A percentile compares a stretch with the other conserved stretches of the same genome.
These are phyloP conservation scores for Drosophila guanche DNA, from an alignment of 1,140 invertebrate species.

Conservation along the genomic window DNA sequence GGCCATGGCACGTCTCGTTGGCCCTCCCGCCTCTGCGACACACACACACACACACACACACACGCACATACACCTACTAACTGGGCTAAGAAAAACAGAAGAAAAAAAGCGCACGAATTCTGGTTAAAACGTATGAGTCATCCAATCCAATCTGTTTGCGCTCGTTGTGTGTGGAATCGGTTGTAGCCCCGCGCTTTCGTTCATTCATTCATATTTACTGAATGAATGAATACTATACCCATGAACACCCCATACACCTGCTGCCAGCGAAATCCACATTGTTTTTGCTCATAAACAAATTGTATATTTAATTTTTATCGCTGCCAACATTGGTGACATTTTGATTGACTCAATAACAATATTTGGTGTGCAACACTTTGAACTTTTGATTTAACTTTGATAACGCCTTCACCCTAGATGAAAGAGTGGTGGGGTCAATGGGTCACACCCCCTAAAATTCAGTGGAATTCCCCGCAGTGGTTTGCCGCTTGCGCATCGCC, in stretches of 20 bases:
- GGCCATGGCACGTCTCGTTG: conserved; percentile 46
- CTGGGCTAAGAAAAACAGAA: conserved; percentile 59
- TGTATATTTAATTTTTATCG: conserved; percentile 23
- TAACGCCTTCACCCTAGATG: too few relatives aligned
- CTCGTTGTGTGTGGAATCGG: conserved; percentile 46
- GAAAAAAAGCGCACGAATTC: conserved; percentile 67
- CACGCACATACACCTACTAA: conserved; percentile 18
- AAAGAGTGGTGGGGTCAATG: too few relatives aligned
- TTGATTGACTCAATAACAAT: conserved; percentile 23
- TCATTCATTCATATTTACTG: conserved; percentile 68
- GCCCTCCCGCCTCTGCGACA: not conserved
- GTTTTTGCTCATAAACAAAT: conserved; percentile 6
- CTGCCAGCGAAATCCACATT: too few relatives aligned
- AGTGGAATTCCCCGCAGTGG: too few relatives aligned
- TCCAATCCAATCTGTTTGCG: conserved; percentile 19
- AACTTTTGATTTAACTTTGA: too few relatives aligned
- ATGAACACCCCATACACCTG: too few relatives aligned
- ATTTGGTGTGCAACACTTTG: conserved; percentile 3
- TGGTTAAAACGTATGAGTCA: conserved; percentile 75
- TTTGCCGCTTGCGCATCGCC: conserved; percentile 16
- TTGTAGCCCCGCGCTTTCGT: conserved; percentile 50
- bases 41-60: conserved; percentile 3
- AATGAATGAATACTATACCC: conserved; percentile 53
- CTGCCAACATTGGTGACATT: not conserved
- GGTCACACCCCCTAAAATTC: too few relatives aligned